phyloP scores from a whole-genome alignment of 2,888 invertebrate genomes.

The Ochropleura leucogaster region DNA sequence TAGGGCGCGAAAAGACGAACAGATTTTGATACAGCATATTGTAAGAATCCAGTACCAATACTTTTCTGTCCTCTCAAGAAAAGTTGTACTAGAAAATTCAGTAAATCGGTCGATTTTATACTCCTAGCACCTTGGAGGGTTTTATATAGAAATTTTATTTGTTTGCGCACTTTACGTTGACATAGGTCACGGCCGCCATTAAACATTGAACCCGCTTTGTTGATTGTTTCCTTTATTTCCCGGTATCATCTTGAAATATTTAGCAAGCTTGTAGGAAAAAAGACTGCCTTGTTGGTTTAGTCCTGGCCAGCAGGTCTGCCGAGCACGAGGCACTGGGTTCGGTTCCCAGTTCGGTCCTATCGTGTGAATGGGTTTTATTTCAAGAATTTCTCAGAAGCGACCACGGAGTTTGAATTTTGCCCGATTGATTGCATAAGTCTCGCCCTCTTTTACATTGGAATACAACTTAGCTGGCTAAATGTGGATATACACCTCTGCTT shows the following conservation, averaged over 20 bases:
- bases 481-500: background rate
- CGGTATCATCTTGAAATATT: constrained; percentile 1
- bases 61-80: background rate
- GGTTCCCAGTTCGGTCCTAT: background rate
- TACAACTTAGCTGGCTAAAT: background rate
- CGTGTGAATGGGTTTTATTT: background rate
- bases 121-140: constrained; percentile 2
- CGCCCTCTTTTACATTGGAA: background rate
- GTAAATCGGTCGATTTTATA: constrained; percentile 10
- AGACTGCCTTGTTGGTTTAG: background rate
- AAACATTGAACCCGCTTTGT: constrained; percentile 11
- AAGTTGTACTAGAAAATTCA: background rate
- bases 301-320: background rate
- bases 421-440: background rate
- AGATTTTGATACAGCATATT: background rate
- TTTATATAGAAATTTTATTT: constrained; percentile 24
- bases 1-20: too few species aligned
- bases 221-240: constrained; percentile 3
- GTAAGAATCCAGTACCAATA: background rate
- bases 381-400: background rate
- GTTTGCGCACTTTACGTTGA: constrained; percentile 23
- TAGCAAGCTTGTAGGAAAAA: background rate
- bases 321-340: background rate
- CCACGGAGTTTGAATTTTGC: background rate
- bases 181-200: constrained; percentile 44